Evolutionary conservation across 2,888 invertebrate genomes (phyloP).

Genomic region (Pristionchus japonicus): DNA sequence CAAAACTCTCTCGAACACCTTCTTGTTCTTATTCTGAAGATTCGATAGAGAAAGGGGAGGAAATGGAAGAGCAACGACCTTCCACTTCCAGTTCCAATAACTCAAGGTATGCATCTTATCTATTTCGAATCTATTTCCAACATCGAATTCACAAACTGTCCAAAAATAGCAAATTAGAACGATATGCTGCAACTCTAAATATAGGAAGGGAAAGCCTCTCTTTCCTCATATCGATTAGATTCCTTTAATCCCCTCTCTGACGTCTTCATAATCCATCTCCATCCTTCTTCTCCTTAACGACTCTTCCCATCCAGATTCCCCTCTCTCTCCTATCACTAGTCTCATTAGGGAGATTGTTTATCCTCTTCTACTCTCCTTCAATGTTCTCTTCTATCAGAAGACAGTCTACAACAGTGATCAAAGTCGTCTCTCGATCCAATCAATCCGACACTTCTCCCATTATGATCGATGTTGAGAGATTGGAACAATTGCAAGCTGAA

Average conservation of each 20-base stretch:
- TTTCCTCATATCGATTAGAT: not conserved
- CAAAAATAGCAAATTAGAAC: not conserved
- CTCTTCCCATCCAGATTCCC: not conserved
- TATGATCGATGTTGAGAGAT: constrained; percentile 10
- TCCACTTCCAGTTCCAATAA: not conserved
- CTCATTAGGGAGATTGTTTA: not conserved
- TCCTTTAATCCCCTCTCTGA: not conserved
- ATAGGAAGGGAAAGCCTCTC: not conserved
- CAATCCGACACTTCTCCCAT: not conserved
- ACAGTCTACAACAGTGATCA: not conserved
- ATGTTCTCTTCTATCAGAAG: not conserved
- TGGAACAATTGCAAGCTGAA: not conserved
- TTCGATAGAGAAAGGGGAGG: not conserved
- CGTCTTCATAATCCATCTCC: not conserved
- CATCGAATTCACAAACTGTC: too few relatives aligned
- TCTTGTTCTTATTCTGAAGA: not conserved
- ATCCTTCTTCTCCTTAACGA: not conserved
- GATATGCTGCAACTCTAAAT: not conserved
- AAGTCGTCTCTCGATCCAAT: not conserved
- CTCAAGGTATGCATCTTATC: not conserved
- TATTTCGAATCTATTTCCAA: too few relatives aligned
- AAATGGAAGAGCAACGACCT: not conserved
- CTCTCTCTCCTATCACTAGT: not conserved
- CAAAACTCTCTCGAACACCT: not conserved
- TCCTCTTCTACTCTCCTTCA: too few relatives aligned